Base-by-base conservation (phyloP, 2,797 vertebrate species). In the Anguilla megastoma region DNA sequence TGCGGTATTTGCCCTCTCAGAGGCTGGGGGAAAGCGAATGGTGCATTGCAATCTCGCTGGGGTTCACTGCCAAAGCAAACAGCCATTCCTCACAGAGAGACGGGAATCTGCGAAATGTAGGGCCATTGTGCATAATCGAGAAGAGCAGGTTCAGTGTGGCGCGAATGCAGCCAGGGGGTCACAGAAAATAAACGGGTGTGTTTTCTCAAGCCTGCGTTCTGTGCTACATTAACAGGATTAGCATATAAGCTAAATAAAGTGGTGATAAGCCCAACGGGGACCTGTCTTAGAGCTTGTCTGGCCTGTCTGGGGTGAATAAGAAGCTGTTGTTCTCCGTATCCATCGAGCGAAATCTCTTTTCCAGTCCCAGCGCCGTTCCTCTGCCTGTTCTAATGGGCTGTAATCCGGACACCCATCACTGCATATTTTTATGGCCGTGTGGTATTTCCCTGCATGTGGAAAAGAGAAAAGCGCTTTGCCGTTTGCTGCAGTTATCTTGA, bases 21-120 rank as follows among this genome's bases (percentile, higher is more conserved):
- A 92, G 91, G 90, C 88, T 85, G 84, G 52, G 71, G 87, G 86
- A 89, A 86, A 89, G 63, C 85, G 86, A 93, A 91, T 90, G 90
- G 87, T 86, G 90, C 63, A 24, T 88, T 91, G 76, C 87, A 89
- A 88, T 91, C 91, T 93, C 88, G 90, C 27, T 69, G 21, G 87
- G 89, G 85, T 91, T 91, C 88, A 88, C 74, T 92, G 92, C 93
- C 94, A 94, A 93, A 89, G 89, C 92, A 93, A 94, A 94, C 91
- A 90, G 90, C 88, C 74, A 76, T 88, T 90, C 90, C 88, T 91
- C 88, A 92, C 90, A 63, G 71, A 91, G 87, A 89, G 88, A 86
- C 86, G 82, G 30, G 87, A 87, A 86, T 87, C 74, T 87, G 89
- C 36, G 86, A 89, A 89, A 90, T 92, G 86, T 86, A 89, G 58